Base-by-base conservation (phyloP, 2,888 invertebrate species). In the Diachrysia chrysitis region DNA sequence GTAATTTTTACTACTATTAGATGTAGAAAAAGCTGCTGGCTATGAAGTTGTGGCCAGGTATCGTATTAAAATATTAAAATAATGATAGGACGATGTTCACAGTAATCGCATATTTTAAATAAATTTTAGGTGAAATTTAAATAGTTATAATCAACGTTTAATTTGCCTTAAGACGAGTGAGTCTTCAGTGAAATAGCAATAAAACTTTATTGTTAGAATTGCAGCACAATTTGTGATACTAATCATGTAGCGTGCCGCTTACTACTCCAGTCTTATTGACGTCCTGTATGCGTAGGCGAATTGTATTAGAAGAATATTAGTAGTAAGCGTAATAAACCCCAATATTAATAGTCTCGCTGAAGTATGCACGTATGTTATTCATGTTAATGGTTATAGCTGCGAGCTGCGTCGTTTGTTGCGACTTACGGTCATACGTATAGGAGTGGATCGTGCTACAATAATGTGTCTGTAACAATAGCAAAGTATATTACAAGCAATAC, bases 111-210 rank as follows among this genome's bases (percentile, higher is more conserved):
- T 84, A 82, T 76, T 81, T 67, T 69, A 81, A 77, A 77, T 84
- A 81, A 51, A 77, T 78, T 79, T 78, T 84, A 81, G 79, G 71
- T 71, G 70, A 73, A 82, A 75, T 70, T 77, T 58, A 82, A 83
- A 83, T 89, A 87, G 84, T 85, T 87, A 79, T 87, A 87, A 86
- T 87, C 89, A 88, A 85, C 86, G 86, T 90, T 92, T 90, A 81
- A 86, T 93, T 94, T 93, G 94, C 93, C 94, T 94, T 93, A 93
- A 87, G 91, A 92, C 90, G 68, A 85, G 82, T 69, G 83, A 83
- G 93, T 92, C 91, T 91, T 89, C 87, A 90, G 88, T 89, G 89
- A 88, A 90, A 93, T 93, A 95, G 95, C 95, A 95, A 95, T 95
- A 95, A 92, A 85, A 85, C 89, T 85, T 87, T 88, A 87, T 92